Base-by-base conservation (phyloP, 2,113 vertebrate genomes). In the Pygoscelis adeliae region DNA sequence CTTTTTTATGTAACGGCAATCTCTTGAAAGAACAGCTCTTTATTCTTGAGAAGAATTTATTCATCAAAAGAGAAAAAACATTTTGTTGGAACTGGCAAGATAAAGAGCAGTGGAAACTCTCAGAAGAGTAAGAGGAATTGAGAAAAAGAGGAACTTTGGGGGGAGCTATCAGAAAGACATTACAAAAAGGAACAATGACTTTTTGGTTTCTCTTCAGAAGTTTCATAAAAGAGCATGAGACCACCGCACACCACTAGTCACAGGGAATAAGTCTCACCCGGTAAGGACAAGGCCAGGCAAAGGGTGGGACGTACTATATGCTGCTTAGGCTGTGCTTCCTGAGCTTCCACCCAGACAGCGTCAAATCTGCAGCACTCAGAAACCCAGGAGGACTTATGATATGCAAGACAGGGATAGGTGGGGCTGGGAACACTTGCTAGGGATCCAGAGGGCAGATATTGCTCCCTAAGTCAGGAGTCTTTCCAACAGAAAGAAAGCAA, bases 181-280 rank as follows among this genome's bases (percentile, higher is more conserved):
- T 18, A 73, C 63, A 83, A 96, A 88, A 93, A 92, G 96, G 97
- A 97, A 97, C 96, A 85, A 13, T 12, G 20, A 44, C 15, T 30
- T 87, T 49, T 36, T 82, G 83, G 81, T 87, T 86, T 95, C 92
- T 79, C 58, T 79, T 94, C 52, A 62, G 34, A 92, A 83, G 89
- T 73, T 90, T 73, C 91, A 82, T 32, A 56, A 95, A 96, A 97
- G 63, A 52, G 8, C 92, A 82, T 12, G 52, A 93, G 89, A 87
- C 29, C 59, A 71, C 71, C 25, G 2, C 44, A 59, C 40, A 66
- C 13, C 56, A 29, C 32, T 2, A 56, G 52, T 62, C 44, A 81
- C 63, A 90, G 58, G 77, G 78, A 61, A 1, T 27, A 44, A 67
- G 58, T 10, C 29, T 86, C 66, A 55, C 27, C 18, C 40, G 36